Percentiles rank a stretch among this genome's conserved stretches.
Conservation (phyloP, 1,140 invertebrate genomes). For the Neodiprion fabricii region DNA sequence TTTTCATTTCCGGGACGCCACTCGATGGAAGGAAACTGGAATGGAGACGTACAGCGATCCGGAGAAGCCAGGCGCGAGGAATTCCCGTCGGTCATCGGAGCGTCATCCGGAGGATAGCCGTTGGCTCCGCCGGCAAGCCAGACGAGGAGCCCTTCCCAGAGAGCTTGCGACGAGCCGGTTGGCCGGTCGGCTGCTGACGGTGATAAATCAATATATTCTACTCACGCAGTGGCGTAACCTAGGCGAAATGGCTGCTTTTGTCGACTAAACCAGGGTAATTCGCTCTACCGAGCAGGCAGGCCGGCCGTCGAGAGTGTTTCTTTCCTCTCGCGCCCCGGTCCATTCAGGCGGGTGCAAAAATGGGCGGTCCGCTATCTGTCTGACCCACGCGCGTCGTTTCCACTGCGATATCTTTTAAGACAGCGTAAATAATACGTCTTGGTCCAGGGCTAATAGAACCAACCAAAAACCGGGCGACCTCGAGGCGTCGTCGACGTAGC, state of each 20-base stretch:
- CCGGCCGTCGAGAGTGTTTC: background rate
- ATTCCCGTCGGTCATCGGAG: slow-evolving; percentile 14
- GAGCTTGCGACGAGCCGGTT: background rate
- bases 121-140: too few species aligned
- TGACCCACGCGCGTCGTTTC: slow-evolving; percentile 3
- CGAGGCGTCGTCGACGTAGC: background rate
- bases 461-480: background rate
- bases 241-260: slow-evolving; percentile 25
- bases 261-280: background rate
- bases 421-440: background rate
- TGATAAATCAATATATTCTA: slow-evolving; percentile 58
- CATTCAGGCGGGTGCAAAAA: background rate
- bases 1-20: too few species aligned
- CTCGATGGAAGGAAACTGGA: too few species aligned
- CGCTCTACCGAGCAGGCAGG: background rate
- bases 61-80: background rate
- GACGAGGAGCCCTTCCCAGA: background rate
- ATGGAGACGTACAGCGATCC: too few species aligned
- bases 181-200: slow-evolving; percentile 23
- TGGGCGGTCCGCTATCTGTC: background rate
- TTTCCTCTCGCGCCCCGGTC: background rate
- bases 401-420: background rate
- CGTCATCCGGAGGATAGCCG: too few species aligned
- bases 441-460: background rate
- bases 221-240: slow-evolving; percentile 52